Percentiles rank a stretch among this genome's conserved stretches.
Evolutionary conservation across 2,888 invertebrate genomes (phyloP).

Genomic region (Lasioglossum marginatum): DNA sequence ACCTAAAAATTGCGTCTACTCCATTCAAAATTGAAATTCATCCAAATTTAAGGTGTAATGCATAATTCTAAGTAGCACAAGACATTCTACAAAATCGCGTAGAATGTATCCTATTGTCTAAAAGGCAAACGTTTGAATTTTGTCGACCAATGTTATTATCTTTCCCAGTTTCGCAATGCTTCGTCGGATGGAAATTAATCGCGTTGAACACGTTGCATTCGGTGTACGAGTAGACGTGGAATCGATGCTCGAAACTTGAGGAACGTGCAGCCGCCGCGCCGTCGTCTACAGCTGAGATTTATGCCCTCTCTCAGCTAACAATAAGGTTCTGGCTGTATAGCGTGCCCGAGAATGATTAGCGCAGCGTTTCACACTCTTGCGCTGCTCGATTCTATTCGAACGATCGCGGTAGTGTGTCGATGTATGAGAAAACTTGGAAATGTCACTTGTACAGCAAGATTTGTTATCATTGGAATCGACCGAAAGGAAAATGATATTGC

Average conservation of each 20-base stretch:
- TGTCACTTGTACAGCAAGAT: not conserved
- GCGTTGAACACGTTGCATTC: slow-evolving; percentile 50
- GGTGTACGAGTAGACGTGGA: slow-evolving; percentile 31
- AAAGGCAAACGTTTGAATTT: not conserved
- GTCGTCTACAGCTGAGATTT: slow-evolving; percentile 20
- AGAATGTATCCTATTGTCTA: not conserved
- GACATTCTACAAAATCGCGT: not conserved
- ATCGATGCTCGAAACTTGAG: slow-evolving; percentile 56
- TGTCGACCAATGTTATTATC: not conserved
- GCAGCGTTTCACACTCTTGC: slow-evolving; percentile 17
- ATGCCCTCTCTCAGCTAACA: slow-evolving; percentile 33
- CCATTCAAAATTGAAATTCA: not conserved
- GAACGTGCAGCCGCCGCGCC: slow-evolving; percentile 25
- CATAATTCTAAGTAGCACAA: no score
- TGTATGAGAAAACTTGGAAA: not conserved
- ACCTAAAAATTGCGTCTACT: not conserved
- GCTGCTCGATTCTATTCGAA: not conserved
- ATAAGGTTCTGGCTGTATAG: slow-evolving; percentile 14
- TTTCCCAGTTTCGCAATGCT: not conserved
- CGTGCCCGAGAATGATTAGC: slow-evolving; percentile 50
- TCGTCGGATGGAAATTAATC: slow-evolving; percentile 53
- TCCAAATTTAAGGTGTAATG: not conserved
- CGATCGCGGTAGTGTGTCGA: not conserved
- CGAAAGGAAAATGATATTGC: not conserved
- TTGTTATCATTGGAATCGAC: not conserved